Evolutionary conservation across 2,888 invertebrate genomes (phyloP).

Genomic region (Hermodice carunculata): DNA sequence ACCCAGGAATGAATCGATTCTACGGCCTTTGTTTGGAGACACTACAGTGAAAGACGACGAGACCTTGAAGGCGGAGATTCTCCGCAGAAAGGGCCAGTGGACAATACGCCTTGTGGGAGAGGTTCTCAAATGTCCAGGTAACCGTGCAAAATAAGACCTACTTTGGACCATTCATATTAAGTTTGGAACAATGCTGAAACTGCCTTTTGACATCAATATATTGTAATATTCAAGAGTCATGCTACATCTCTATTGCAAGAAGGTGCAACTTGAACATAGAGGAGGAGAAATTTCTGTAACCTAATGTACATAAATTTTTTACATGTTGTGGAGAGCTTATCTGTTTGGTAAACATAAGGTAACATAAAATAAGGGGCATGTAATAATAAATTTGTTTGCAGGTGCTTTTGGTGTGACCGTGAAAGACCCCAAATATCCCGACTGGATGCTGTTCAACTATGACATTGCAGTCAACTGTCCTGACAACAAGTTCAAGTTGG

Average conservation of each 20-base stretch:
- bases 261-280: too few species aligned
- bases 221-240: too few species aligned
- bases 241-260: too few species aligned
- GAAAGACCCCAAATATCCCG: conserved; percentile 54
- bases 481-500: conserved; percentile 49
- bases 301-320: too few species aligned
- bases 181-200: too few species aligned
- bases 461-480: conserved; percentile 62
- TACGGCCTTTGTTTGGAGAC: conserved; percentile 53
- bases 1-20: conserved; percentile 48
- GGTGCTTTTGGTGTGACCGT: conserved; percentile 59
- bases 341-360: too few species aligned
- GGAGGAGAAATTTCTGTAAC: too few species aligned
- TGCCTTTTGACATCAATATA: too few species aligned
- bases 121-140: conserved; percentile 41
- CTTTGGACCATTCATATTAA: too few species aligned
- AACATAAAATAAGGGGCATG: too few species aligned
- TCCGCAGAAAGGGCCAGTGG: conserved; percentile 37
- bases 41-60: conserved; percentile 47
- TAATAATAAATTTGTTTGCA: conserved; percentile 39
- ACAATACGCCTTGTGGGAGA: conserved; percentile 35
- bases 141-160: too few species aligned
- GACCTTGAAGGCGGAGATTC: conserved; percentile 54
- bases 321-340: too few species aligned
- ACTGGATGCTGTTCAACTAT: conserved; percentile 52